Evolutionary conservation across 2,888 invertebrate genomes (phyloP), one percentile per base, ranked within the genome.

Genomic region (Oscheius sp.): DNA sequence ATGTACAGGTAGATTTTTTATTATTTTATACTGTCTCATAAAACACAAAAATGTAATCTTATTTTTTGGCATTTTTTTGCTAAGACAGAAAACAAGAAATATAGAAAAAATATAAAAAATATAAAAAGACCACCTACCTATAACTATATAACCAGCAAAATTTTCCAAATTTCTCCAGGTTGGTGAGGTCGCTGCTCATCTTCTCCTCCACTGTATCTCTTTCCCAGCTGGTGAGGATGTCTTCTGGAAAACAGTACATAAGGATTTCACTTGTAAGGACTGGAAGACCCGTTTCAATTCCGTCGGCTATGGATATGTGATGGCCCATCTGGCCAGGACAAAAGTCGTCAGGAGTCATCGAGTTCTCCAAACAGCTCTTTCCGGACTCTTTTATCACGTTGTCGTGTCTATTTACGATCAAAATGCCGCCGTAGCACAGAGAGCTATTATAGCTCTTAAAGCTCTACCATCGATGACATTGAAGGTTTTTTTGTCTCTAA

Each of bases 401-500:
- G 93, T 98, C 79, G 93, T 94, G 64, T 93, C 94, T 82, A 92
- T 97, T 91, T 95, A 96, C 87, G 98, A 98, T 87, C 91, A 91
- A 71, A 94, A 94, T 87, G 92, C 95, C 17, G 92, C 94, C 80
- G 95, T 98, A 2, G 94, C 96, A 0, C 96, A 97, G 87, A 90
- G 87, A 82, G 77, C 80, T 12, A 68, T 85, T 14, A 73, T 84
- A 32, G 79, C 81, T 4, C 50, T 86, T 8, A 69, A 83, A 36
- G 81, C 83, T 2, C 73, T 86, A 69, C 82, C 84, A 3, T 73
- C 74, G 0, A 65, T 72, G 44, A 76, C 80, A 6, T 63, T 85
- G 26, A 79, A 77, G 54, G 65, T 78, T 28, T 6, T 6, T 28
- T 24, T 24, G n/a, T 24, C 50, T 26, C 54, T 14, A n/a, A n/a